Evolutionary conservation across 1,140 invertebrate genomes (phyloP).

Genomic region (Zaprionus gabonicus): DNA sequence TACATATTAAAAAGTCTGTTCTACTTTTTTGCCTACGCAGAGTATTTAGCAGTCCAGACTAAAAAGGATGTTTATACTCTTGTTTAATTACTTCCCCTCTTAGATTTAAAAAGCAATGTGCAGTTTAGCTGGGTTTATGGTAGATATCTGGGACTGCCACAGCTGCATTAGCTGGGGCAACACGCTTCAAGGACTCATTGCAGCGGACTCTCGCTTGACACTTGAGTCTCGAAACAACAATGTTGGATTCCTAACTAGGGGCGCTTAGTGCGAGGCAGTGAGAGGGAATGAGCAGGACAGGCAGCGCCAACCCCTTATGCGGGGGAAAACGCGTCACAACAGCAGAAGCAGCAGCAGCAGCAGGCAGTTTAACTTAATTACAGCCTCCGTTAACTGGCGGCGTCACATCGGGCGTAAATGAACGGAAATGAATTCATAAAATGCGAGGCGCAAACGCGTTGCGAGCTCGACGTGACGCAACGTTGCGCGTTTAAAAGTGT

Average conservation of each 20-base stretch:
- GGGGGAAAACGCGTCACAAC: slow-evolving; percentile 29
- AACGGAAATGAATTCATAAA: slow-evolving; percentile 82
- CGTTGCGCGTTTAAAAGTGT: slow-evolving; percentile 80
- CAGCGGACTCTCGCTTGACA: slow-evolving; percentile 9
- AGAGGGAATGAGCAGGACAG: background rate
- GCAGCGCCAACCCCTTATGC: slow-evolving; percentile 5
- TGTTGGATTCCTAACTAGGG: slow-evolving; percentile 2
- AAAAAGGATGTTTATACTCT: too few relatives aligned
- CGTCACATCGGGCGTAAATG: slow-evolving; percentile 77
- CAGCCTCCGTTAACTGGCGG: slow-evolving; percentile 61
- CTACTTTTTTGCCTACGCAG: too few relatives aligned
- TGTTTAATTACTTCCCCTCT: background rate
- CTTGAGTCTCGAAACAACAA: slow-evolving; percentile 21
- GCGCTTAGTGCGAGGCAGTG: background rate
- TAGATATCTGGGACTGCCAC: background rate
- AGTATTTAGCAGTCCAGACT: too few relatives aligned
- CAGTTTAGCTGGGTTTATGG: background rate
- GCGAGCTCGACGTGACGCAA: slow-evolving; percentile 70
- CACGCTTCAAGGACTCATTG: background rate
- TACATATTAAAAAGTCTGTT: too few relatives aligned
- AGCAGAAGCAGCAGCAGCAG: background rate
- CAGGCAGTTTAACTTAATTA: slow-evolving; percentile 77
- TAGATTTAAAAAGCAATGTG: background rate
- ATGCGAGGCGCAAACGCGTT: slow-evolving; percentile 67
- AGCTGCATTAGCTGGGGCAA: background rate